Conservation (phyloP, 2,113 vertebrate genomes). For the Penelope pileata region DNA sequence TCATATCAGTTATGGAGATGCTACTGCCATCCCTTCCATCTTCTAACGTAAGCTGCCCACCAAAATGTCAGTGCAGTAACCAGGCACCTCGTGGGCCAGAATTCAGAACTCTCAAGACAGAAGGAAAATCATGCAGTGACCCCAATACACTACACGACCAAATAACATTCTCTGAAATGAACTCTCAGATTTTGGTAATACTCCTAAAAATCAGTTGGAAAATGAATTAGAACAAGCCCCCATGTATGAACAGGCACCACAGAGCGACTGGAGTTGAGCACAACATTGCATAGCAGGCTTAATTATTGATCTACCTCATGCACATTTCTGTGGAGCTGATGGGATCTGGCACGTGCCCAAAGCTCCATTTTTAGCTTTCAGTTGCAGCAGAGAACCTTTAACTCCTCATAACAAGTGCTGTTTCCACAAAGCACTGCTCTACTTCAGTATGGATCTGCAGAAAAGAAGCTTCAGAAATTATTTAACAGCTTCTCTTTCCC, state of each 20-base stretch:
- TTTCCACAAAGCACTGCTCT: background rate
- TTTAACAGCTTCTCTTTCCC: background rate
- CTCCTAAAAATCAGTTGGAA: background rate
- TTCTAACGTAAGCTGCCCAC: background rate
- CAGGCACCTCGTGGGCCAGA: background rate
- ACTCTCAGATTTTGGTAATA: background rate
- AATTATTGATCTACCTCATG: conserved; percentile 31
- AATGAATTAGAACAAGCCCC: background rate
- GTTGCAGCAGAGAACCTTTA: background rate
- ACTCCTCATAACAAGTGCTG: background rate
- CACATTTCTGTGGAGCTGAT: background rate
- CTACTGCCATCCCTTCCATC: background rate
- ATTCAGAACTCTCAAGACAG: background rate
- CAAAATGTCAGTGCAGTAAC: background rate
- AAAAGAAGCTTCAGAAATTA: background rate
- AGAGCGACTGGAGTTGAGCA: background rate
- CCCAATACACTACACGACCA: rapidly evolving
- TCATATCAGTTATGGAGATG: background rate
- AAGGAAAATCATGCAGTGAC: background rate
- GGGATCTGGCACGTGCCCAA: background rate
- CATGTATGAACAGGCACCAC: background rate
- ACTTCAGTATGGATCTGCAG: background rate
- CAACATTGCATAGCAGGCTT: background rate
- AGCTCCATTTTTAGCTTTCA: background rate
- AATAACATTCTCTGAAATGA: background rate